Evolutionary conservation across 2,888 invertebrate genomes (phyloP).

Genomic region (Sicus ferrugineus): DNA sequence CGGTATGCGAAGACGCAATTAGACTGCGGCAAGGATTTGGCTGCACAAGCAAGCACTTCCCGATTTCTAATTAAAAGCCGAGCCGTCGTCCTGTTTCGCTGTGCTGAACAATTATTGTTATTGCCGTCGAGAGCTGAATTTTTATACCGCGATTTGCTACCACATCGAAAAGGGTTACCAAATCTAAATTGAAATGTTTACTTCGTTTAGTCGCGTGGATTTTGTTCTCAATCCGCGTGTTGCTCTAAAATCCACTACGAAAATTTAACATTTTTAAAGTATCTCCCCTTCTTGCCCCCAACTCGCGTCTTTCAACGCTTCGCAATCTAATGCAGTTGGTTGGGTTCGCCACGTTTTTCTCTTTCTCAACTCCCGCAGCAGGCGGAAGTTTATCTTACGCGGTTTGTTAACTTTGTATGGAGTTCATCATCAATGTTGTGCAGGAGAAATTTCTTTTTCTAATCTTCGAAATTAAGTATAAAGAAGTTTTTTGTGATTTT

Average conservation of each 20-base stretch:
- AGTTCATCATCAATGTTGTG: conserved; percentile 1
- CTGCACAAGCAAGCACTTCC: conserved; percentile 18
- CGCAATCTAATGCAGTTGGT: not conserved
- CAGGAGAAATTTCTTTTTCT: not conserved
- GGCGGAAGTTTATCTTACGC: not conserved
- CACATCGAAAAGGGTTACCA: not conserved
- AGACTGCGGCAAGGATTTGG: too few relatives aligned
- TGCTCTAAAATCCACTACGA: too few relatives aligned
- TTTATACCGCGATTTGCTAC: not conserved
- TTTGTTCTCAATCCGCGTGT: not conserved
- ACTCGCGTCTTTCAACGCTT: not conserved
- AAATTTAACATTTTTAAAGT: too few relatives aligned
- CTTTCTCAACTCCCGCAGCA: not conserved
- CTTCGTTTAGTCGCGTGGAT: not conserved
- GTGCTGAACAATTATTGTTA: conserved; percentile 25
- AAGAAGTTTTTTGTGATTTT: not conserved
- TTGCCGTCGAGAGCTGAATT: conserved; percentile 14
- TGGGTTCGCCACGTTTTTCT: not conserved
- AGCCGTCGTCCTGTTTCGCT: not conserved
- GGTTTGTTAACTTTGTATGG: not conserved
- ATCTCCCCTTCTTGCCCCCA: too few relatives aligned
- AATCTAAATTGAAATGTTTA: conserved; percentile 6
- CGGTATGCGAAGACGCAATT: not conserved
- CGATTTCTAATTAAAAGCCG: conserved; percentile 23
- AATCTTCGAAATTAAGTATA: not conserved